Conservation (phyloP, 2,888 invertebrate species). For the Acheta domesticus region DNA sequence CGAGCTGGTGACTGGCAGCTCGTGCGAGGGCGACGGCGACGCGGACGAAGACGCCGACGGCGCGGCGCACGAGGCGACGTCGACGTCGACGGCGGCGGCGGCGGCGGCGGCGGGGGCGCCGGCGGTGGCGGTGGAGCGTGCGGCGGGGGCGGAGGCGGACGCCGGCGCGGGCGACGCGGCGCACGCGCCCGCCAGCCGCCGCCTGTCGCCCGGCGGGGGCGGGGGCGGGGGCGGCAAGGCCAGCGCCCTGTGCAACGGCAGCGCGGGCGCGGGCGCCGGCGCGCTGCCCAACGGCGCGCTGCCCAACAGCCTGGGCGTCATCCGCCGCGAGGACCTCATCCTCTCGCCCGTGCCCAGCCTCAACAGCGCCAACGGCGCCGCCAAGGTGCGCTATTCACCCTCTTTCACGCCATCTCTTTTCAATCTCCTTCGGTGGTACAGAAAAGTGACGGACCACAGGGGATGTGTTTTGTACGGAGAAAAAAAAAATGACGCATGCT, state of each 20-base stretch:
- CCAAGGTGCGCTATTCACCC: neutral
- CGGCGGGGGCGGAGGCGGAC: slow-evolving; percentile 47
- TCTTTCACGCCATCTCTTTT: too few relatives aligned
- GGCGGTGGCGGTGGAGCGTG: slow-evolving; percentile 48
- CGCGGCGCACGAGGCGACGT: slow-evolving; percentile 51
- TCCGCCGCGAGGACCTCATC: slow-evolving; percentile 70
- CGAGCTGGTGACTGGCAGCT: slow-evolving; percentile 49
- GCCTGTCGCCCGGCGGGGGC: slow-evolving; percentile 44
- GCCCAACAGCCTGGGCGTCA: slow-evolving; percentile 47
- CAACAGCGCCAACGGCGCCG: slow-evolving; percentile 51
- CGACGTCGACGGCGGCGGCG: slow-evolving; percentile 53
- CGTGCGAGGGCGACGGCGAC: slow-evolving; percentile 47
- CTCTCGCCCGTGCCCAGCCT: slow-evolving; percentile 68
- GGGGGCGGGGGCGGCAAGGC: slow-evolving; percentile 30
- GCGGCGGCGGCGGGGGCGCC: slow-evolving; percentile 51
- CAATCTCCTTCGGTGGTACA: too few relatives aligned
- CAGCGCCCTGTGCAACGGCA: slow-evolving; percentile 27
- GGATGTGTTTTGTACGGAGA: too few relatives aligned
- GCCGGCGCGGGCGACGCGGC: slow-evolving; percentile 49
- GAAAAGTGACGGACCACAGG: too few relatives aligned
- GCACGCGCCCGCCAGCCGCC: slow-evolving; percentile 50
- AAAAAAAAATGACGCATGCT: too few relatives aligned
- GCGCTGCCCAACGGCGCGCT: slow-evolving; percentile 26
- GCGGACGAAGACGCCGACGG: too few relatives aligned
- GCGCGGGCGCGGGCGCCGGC: slow-evolving; percentile 11